Evolutionary conservation across 2,888 invertebrate genomes (phyloP).

Genomic region (Biston stratarius): DNA sequence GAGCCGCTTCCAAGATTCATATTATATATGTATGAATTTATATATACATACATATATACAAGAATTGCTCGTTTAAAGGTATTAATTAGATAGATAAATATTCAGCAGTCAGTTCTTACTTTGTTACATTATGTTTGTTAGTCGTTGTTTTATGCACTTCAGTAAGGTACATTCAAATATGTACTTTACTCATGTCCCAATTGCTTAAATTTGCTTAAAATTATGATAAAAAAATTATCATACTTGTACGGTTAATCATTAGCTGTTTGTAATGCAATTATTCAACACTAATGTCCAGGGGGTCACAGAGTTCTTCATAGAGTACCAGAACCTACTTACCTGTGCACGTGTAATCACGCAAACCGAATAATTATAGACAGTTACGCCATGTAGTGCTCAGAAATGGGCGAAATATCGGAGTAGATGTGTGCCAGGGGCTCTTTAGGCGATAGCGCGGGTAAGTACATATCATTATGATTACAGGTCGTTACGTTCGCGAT

Average conservation of each 20-base stretch:
- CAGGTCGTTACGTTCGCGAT: constrained; percentile 73
- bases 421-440: constrained; percentile 32
- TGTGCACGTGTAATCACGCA: constrained; percentile 15
- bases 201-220: constrained; percentile 18
- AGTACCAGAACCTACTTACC: constrained; percentile 12
- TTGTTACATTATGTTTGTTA: too few species aligned
- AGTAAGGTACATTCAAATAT: too few species aligned
- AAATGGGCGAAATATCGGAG: constrained; percentile 36
- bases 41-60: too few species aligned
- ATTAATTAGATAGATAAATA: too few species aligned
- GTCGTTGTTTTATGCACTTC: too few species aligned
- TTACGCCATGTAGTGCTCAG: constrained; percentile 26
- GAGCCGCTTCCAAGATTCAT: too few species aligned
- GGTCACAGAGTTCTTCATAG: constrained; percentile 27
- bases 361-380: constrained; percentile 15
- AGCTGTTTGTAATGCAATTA: constrained; percentile 27
- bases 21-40: too few species aligned
- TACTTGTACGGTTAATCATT: constrained; percentile 18
- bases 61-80: too few species aligned
- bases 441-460: constrained; percentile 49
- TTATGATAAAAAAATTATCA: constrained; percentile 31
- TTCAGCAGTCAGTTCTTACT: neutral
- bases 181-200: constrained; percentile 1
- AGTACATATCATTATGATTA: constrained; percentile 74
- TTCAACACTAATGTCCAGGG: constrained; percentile 22